These are phyloP conservation scores for Ciconia stormi DNA, from an alignment of 2,113 vertebrate genomes.

Conservation along the genomic window DNA sequence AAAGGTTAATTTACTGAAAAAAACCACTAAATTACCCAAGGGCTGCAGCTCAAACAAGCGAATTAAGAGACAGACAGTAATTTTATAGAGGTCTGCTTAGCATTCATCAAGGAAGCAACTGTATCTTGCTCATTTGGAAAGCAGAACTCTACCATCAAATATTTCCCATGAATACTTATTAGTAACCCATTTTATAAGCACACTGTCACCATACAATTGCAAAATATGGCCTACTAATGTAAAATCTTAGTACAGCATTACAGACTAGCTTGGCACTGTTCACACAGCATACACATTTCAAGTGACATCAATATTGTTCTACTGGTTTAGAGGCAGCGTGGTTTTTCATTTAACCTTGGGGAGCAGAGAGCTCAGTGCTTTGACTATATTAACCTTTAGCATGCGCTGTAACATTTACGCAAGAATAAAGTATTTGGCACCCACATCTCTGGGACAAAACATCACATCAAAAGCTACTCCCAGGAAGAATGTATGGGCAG, in stretches of 20 bases:
- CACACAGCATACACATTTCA: not conserved
- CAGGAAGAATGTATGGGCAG: not conserved
- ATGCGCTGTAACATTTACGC: not conserved
- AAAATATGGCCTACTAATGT: not conserved
- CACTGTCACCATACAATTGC: not conserved
- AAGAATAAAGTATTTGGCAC: not conserved
- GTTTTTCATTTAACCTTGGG: conserved; percentile 10
- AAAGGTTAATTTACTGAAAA: conserved; percentile 45
- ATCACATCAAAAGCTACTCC: not conserved
- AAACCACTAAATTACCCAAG: not conserved
- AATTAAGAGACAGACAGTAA: conserved; percentile 32
- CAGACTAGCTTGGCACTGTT: not conserved
- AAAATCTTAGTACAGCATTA: not conserved
- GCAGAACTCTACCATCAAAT: not conserved
- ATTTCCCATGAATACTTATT: not conserved
- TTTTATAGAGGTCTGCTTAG: conserved; percentile 29
- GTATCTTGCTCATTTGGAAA: not conserved
- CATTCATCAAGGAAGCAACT: conserved; percentile 10
- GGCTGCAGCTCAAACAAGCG: not conserved
- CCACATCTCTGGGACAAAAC: not conserved
- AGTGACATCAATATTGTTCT: not conserved
- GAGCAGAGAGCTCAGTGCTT: not conserved
- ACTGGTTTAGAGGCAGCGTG: not conserved
- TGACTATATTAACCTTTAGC: conserved; percentile 37
- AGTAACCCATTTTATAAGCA: not conserved